Evolutionary conservation across 2,888 invertebrate species (phyloP), one percentile per base, ranked within the genome.

Genomic region (Campoplex capitator): DNA sequence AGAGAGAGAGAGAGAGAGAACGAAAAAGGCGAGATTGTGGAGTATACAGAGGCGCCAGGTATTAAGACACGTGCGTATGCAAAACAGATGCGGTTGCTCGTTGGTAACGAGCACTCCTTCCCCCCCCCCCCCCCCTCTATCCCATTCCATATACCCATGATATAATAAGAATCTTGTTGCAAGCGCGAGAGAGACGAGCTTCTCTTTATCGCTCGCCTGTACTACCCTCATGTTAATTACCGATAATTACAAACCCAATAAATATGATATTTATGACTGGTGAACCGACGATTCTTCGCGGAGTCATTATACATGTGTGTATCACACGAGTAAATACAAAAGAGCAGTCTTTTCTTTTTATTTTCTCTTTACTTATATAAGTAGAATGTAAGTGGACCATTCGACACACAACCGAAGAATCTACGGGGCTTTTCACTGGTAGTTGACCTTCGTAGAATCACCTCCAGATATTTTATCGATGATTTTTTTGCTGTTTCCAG

Each of bases 181-280:
- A 56, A 70, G 48, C 45, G 62, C 68, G 62, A 71, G 71, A 83
- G 79, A 65, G 65, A 86, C 79, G 54, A 56, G 42, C 58, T 70
- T 42, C 70, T 70, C 58, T 54, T 56, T 83, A 45, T 77, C 77
- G 35, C 67, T 51, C 88, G 80, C 89, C 88, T 91, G 82, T 82
- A 56, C 89, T 88, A 86, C 85, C 91, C 82, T 88, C 92, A 91
- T 92, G 92, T 92, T 92, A 91, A 92, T 92, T 92, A 92, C 91
- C 90, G 91, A 91, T 92, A 92, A 92, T 92, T 92, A 92, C 91
- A 90, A 90, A 91, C 89, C 90, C 92, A 92, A 92, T 92, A 91
- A 92, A 91, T 91, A 91, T 88, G 83, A 88, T 91, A 91, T 92
- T 91, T 92, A 91, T 92, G 91, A 90, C 89, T 89, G 51, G 62